Evolutionary conservation across 2,888 invertebrate genomes (phyloP).

Genomic region (Phorcus lineatus): DNA sequence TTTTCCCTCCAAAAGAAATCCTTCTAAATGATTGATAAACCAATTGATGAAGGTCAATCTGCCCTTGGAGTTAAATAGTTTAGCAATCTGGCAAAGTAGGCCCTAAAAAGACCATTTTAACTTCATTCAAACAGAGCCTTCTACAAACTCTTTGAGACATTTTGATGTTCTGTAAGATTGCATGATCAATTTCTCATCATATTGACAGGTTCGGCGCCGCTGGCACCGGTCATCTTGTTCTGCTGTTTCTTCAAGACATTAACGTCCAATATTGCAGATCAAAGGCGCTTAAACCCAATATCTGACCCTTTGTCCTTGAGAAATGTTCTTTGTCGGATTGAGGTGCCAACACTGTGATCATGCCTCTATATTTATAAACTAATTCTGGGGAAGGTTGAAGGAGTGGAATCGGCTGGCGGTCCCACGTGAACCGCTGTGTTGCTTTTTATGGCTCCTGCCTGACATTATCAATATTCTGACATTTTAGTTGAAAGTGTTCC

Average conservation of each 20-base stretch:
- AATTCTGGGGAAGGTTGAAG: neutral
- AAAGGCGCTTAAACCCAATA: neutral
- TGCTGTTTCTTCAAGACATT: neutral
- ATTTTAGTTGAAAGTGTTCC: neutral
- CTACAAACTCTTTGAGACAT: too few species aligned
- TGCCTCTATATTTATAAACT: neutral
- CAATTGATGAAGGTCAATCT: too few species aligned
- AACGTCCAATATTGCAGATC: neutral
- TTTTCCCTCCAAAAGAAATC: too few species aligned
- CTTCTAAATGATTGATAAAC: too few species aligned
- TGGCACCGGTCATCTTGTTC: neutral
- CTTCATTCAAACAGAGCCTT: too few species aligned
- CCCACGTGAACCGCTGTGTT: neutral
- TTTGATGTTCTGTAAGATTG: too few species aligned
- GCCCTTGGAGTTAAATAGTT: too few species aligned
- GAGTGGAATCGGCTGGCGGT: slow-evolving; percentile 1
- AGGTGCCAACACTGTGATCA: neutral
- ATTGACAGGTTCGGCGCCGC: neutral
- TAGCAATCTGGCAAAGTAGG: too few species aligned
- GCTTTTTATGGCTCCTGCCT: neutral
- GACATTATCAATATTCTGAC: slow-evolving; percentile 15
- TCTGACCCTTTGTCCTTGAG: slow-evolving; percentile 6
- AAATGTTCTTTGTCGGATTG: neutral
- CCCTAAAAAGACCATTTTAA: too few species aligned
- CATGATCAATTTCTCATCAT: too few species aligned